Percentiles rank a stretch among this genome's conserved stretches.
phyloP scores from a whole-genome alignment of 2,888 invertebrate species.

The Cryptocheilus praepositus region DNA sequence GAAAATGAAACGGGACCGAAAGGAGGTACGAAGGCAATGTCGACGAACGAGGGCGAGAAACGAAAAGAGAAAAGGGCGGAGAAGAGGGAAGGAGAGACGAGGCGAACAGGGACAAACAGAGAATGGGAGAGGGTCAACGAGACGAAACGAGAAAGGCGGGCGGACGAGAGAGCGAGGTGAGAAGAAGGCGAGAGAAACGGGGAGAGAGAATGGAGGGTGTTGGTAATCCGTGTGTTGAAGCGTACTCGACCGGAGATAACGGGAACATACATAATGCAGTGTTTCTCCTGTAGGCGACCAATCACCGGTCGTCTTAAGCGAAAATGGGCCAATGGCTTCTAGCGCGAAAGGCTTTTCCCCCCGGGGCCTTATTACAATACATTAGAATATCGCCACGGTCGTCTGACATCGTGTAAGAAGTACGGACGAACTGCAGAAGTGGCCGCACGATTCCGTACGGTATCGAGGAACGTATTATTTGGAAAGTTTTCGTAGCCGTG shows the following conservation, averaged over 20 bases:
- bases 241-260: constrained; percentile 59
- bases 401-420: constrained; percentile 32
- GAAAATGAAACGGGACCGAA: constrained; percentile 12
- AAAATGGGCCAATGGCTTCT: constrained; percentile 61
- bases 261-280: constrained; percentile 67
- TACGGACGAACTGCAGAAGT: constrained; percentile 27
- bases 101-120: constrained; percentile 13
- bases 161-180: not conserved
- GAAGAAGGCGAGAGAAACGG: constrained; percentile 14
- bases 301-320: constrained; percentile 56
- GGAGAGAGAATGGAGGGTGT: constrained; percentile 24
- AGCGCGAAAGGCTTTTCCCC: constrained; percentile 41
- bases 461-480: not conserved
- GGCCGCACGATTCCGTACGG: constrained; percentile 31
- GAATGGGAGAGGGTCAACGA: constrained; percentile 21
- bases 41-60: not conserved
- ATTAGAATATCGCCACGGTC: constrained; percentile 59
- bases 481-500: too few species aligned
- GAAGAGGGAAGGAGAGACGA: constrained; percentile 9
- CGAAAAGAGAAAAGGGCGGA: constrained; percentile 16
- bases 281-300: constrained; percentile 62
- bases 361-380: constrained; percentile 59
- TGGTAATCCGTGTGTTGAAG: constrained; percentile 63
- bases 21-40: constrained; percentile 6
- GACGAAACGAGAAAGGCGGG: constrained; percentile 21